Evolutionary conservation across 2,797 vertebrate species (phyloP).

Genomic region (Clarias fuscus): DNA sequence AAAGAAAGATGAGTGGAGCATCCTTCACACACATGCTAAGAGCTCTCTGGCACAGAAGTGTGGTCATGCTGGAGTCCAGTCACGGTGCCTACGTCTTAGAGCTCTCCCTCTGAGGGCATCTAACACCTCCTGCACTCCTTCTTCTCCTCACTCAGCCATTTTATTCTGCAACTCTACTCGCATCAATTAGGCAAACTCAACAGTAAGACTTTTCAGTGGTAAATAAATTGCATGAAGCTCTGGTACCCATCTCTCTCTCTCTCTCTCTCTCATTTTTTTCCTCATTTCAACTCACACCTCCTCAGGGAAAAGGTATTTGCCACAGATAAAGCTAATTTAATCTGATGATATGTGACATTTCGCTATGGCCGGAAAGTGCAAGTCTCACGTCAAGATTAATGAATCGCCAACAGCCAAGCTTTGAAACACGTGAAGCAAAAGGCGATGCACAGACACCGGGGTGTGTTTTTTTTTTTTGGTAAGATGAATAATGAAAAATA

Average conservation of each 20-base stretch:
- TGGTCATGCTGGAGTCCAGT: slow-evolving; percentile 47
- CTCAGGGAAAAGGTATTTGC: slow-evolving; percentile 51
- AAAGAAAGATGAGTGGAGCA: slow-evolving; percentile 21
- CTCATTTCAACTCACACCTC: slow-evolving; percentile 14
- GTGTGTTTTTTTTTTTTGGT: slow-evolving; percentile 4
- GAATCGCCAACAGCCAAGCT: slow-evolving; percentile 74
- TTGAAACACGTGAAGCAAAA: not conserved
- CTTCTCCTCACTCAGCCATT: slow-evolving; percentile 42
- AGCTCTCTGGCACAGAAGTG: slow-evolving; percentile 45
- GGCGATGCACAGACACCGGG: not conserved
- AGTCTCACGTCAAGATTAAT: slow-evolving; percentile 77
- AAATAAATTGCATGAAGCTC: slow-evolving; percentile 27
- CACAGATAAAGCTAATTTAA: slow-evolving; percentile 60
- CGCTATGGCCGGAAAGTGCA: slow-evolving; percentile 57
- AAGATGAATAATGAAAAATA: slow-evolving; percentile 27
- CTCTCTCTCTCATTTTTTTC: not conserved
- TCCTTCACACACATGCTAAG: slow-evolving; percentile 52
- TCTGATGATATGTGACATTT: slow-evolving; percentile 62
- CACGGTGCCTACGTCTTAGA: slow-evolving; percentile 52
- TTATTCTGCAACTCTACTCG: slow-evolving; percentile 43
- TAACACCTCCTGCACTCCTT: slow-evolving; percentile 23
- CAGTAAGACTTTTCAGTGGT: slow-evolving; percentile 29
- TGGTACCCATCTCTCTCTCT: not conserved
- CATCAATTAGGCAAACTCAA: slow-evolving; percentile 54
- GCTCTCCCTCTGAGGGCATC: slow-evolving; percentile 46